These are phyloP conservation scores for Gobius niger DNA, from an alignment of 2,113 vertebrate genomes.

Conservation along the genomic window DNA sequence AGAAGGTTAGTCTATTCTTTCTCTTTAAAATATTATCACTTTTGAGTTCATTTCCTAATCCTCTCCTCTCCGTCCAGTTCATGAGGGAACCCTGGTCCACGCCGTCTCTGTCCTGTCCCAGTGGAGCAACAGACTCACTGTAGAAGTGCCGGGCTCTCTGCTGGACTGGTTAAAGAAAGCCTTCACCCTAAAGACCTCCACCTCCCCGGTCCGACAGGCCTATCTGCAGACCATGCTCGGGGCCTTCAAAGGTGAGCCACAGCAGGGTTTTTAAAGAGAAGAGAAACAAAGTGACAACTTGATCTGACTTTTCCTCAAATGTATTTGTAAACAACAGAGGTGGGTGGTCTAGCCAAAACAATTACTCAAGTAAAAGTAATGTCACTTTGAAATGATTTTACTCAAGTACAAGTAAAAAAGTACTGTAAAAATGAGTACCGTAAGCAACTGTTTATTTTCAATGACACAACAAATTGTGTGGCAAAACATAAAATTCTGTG, in stretches of 20 bases:
- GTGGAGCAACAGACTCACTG: slow-evolving; percentile 88
- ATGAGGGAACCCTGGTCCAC: slow-evolving; percentile 91
- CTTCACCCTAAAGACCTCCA: slow-evolving; percentile 92
- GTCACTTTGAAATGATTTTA: too few relatives aligned
- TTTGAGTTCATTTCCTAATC: neutral
- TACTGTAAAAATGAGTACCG: too few relatives aligned
- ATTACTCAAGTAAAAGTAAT: too few relatives aligned
- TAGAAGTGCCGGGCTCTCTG: slow-evolving; percentile 84
- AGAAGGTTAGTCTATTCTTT: slow-evolving; percentile 79
- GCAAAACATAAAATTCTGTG: too few relatives aligned
- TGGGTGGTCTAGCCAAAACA: too few relatives aligned
- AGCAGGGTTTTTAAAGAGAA: neutral
- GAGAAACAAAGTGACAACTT: too few relatives aligned
- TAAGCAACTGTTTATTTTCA: too few relatives aligned
- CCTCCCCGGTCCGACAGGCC: slow-evolving; percentile 88
- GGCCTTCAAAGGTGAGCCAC: slow-evolving; percentile 88
- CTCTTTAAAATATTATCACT: neutral
- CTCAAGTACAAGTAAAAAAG: too few relatives aligned
- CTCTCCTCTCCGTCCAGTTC: slow-evolving; percentile 74
- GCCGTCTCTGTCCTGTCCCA: slow-evolving; percentile 89
- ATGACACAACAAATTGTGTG: too few relatives aligned
- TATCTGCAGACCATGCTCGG: slow-evolving; percentile 93
- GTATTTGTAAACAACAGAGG: too few relatives aligned
- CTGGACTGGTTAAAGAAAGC: slow-evolving; percentile 94
- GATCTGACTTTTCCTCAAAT: too few relatives aligned